Evolutionary conservation across 1,140 invertebrate species (phyloP).

Genomic region (Drosophila nannoptera): DNA sequence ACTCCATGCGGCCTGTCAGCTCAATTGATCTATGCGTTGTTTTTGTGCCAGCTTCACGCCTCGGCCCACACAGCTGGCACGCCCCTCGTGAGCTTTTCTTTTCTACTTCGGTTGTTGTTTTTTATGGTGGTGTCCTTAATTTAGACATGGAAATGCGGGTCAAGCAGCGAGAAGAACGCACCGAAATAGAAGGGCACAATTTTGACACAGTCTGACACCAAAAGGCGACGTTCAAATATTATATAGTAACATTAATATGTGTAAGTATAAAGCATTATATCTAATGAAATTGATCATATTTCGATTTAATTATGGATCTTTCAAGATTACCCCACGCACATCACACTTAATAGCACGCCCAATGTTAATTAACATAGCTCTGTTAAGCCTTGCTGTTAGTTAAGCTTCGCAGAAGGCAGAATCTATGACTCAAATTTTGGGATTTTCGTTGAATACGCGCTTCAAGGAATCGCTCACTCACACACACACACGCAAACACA

Average conservation of each 20-base stretch:
- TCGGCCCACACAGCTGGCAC: constrained; percentile 55
- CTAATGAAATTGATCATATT: too few relatives aligned
- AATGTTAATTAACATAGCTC: background rate
- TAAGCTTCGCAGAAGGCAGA: background rate
- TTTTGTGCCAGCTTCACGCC: constrained; percentile 60
- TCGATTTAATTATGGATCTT: too few relatives aligned
- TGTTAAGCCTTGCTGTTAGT: constrained; percentile 27
- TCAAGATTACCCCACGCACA: too few relatives aligned
- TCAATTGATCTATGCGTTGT: constrained; percentile 70
- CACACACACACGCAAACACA: constrained; percentile 3
- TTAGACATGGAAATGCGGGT: constrained; percentile 74
- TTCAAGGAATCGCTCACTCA: constrained; percentile 58
- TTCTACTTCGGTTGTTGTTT: constrained; percentile 12
- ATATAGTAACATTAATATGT: too few relatives aligned
- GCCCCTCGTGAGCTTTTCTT: constrained; percentile 48
- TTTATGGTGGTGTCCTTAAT: constrained; percentile 74
- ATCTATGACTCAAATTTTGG: constrained; percentile 16
- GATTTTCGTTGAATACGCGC: constrained; percentile 39
- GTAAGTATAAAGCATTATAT: too few relatives aligned
- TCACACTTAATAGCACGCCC: too few relatives aligned
- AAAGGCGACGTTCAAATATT: constrained; percentile 4
- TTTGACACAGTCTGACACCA: constrained; percentile 25
- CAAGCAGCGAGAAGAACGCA: constrained; percentile 23
- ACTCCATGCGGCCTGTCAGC: constrained; percentile 51
- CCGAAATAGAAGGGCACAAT: constrained; percentile 5